Evolutionary conservation across 2,888 invertebrate species (phyloP).

Genomic region (Aphelenchoides bicaudatus): DNA sequence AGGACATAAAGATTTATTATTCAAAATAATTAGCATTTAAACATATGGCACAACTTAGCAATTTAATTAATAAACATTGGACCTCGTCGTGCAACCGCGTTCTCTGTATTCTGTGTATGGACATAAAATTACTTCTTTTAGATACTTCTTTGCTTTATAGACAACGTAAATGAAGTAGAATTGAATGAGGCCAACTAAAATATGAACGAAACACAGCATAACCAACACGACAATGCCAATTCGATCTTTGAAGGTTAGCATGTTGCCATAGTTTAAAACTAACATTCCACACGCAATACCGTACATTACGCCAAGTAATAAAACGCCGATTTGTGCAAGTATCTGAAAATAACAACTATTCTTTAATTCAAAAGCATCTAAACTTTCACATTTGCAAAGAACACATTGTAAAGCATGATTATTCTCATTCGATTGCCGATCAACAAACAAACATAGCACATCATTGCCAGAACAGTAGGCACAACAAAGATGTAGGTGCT

Average conservation of each 20-base stretch:
- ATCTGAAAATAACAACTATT: constrained; percentile 3
- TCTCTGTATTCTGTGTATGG: no score
- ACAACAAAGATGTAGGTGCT: neutral
- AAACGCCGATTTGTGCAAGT: neutral
- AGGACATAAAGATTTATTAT: no score
- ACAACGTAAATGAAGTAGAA: neutral
- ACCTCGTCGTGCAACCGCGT: no score
- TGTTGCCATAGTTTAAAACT: neutral
- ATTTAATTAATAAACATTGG: no score
- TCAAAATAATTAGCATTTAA: no score
- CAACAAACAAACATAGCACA: neutral
- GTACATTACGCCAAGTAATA: constrained; percentile 5
- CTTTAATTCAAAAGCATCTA: neutral
- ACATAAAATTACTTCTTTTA: constrained; percentile 1
- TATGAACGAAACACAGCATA: neutral
- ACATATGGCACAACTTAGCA: no score
- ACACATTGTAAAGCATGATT: neutral
- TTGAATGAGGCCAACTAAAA: neutral
- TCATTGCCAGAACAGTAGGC: neutral
- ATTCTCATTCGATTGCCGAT: neutral
- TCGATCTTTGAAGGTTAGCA: neutral
- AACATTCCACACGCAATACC: neutral
- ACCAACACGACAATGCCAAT: neutral
- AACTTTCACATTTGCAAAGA: neutral
- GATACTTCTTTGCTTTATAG: constrained; percentile 1